These are phyloP conservation scores for Heteractis magnifica DNA, from an alignment of 92 coral and sea anemone species.

Conservation along the genomic window DNA sequence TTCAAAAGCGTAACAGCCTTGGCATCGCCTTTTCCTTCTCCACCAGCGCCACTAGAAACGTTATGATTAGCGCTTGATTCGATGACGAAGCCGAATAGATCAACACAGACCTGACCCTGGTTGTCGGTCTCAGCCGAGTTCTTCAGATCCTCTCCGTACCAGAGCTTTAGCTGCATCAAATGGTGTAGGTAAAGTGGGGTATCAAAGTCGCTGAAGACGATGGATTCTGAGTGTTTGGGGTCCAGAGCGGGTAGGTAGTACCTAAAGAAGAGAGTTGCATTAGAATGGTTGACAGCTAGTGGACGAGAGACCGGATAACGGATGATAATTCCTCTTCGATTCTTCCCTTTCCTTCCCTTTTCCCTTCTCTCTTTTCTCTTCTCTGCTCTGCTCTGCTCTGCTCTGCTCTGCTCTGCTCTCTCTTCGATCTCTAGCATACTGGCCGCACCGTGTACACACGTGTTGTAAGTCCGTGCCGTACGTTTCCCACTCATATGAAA, in stretches of 20 bases:
- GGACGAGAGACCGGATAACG: too few relatives aligned
- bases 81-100: conserved; percentile 18
- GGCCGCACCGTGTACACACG: too few relatives aligned
- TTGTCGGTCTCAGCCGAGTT: conserved; percentile 36
- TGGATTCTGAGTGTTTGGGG: conserved; percentile 22
- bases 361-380: too few relatives aligned
- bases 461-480: too few relatives aligned
- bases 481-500: too few relatives aligned
- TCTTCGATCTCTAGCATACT: too few relatives aligned
- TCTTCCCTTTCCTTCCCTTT: too few relatives aligned
- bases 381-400: too few relatives aligned
- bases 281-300: too few relatives aligned
- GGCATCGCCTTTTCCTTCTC: conserved; percentile 4
- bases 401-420: too few relatives aligned
- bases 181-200: conserved; percentile 21
- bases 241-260: conserved; percentile 37
- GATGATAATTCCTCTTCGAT: too few relatives aligned
- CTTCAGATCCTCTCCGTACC: conserved; percentile 47
- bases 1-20: conserved; percentile 5
- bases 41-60: neutral
- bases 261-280: conserved; percentile 6
- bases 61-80: neutral
- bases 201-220: conserved; percentile 36
- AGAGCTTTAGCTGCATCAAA: conserved; percentile 29
- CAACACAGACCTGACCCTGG: conserved; percentile 41